phyloP scores from a whole-genome alignment of 2,797 vertebrate genomes.

The Microcaecilia unicolor region DNA sequence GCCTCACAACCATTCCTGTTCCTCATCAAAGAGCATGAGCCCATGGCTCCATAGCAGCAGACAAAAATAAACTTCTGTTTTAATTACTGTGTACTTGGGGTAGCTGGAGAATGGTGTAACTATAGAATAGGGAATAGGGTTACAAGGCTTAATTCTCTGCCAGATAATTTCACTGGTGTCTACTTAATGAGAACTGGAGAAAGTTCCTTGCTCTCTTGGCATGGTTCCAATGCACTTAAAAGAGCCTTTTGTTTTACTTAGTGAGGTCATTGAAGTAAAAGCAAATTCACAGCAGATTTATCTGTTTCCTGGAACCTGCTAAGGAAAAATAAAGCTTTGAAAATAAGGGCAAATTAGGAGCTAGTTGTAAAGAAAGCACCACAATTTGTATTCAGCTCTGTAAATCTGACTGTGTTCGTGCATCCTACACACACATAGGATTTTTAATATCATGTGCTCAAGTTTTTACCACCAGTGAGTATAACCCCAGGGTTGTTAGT shows the following conservation, averaged over 20 bases:
- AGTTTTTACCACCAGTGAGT: no score
- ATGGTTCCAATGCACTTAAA: constrained; percentile 28
- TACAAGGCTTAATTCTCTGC: constrained; percentile 10
- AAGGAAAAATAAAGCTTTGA: constrained; percentile 26
- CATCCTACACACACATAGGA: no score
- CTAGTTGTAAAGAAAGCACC: constrained; percentile 24
- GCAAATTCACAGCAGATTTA: constrained; percentile 30
- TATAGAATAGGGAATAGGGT: not conserved
- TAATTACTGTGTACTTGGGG: not conserved
- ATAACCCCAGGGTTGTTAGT: no score
- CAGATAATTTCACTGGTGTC: not conserved
- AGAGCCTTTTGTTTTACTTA: constrained; percentile 34
- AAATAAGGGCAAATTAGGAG: constrained; percentile 20
- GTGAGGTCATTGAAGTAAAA: constrained; percentile 38
- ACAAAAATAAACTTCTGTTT: not conserved
- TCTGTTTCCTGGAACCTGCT: constrained; percentile 38
- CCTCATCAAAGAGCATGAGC: fast-evolving
- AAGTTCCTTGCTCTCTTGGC: constrained; percentile 5
- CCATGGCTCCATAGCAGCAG: not conserved
- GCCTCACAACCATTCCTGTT: no score
- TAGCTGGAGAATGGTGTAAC: not conserved
- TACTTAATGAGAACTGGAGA: not conserved
- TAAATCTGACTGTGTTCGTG: no score
- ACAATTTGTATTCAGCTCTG: no score
- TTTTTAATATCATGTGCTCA: no score